Conservation (phyloP, 2,888 invertebrate species). For the Caenorhabditis uteleia region DNA sequence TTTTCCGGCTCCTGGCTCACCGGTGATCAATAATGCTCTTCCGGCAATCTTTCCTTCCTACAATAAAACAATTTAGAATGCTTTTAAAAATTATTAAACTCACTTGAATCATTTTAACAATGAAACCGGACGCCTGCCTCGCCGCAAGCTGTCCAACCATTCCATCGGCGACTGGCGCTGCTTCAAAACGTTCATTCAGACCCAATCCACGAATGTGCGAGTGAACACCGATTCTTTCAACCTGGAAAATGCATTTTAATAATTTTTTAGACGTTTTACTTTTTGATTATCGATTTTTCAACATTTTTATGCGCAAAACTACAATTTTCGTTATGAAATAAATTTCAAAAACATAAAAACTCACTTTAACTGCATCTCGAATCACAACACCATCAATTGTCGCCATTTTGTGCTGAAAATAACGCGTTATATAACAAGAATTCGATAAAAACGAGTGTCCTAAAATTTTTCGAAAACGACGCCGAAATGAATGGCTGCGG, state of each 20-base stretch:
- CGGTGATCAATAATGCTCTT: slow-evolving; percentile 89
- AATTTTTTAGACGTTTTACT: neutral
- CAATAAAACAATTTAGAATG: slow-evolving; percentile 14
- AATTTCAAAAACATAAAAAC: neutral
- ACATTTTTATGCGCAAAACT: neutral
- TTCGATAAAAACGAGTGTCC: too few relatives aligned
- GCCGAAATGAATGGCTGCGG: too few relatives aligned
- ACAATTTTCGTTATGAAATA: neutral
- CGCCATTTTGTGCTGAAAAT: slow-evolving; percentile 30
- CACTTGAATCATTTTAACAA: slow-evolving; percentile 91
- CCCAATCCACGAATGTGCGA: slow-evolving; percentile 97
- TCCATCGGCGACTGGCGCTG: slow-evolving; percentile 77
- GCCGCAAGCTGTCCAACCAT: slow-evolving; percentile 78
- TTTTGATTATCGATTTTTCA: too few relatives aligned
- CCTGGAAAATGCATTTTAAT: slow-evolving; percentile 10
- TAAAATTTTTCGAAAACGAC: too few relatives aligned
- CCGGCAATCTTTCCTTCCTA: slow-evolving; percentile 95
- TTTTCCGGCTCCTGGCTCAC: slow-evolving; percentile 96
- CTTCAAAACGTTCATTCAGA: slow-evolving; percentile 83
- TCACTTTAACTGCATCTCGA: slow-evolving; percentile 47
- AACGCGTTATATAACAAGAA: too few relatives aligned
- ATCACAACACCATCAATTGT: slow-evolving; percentile 50
- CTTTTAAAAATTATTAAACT: neutral
- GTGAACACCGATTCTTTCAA: slow-evolving; percentile 79
- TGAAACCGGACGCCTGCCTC: slow-evolving; percentile 89